Percentiles rank a stretch among this genome's conserved stretches.
Conservation (phyloP, 2,113 vertebrate species). For the Zosterops lateralis region DNA sequence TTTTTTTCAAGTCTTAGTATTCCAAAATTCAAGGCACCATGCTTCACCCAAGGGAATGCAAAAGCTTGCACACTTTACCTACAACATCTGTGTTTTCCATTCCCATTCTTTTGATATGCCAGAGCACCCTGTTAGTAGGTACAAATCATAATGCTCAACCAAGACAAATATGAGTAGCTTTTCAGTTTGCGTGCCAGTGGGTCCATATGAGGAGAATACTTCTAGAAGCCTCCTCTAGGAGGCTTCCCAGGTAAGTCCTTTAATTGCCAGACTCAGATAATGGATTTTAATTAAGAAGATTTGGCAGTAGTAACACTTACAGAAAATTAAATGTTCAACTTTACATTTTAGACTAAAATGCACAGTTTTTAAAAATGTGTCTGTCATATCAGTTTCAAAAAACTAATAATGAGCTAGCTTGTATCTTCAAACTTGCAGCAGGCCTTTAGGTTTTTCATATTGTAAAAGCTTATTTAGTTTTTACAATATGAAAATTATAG, state of each 20-base stretch:
- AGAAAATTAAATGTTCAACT: conserved; percentile 9
- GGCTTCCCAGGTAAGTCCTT: not conserved
- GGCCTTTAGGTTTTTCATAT: conserved; percentile 55
- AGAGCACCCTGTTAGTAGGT: not conserved
- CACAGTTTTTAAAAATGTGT: conserved; percentile 49
- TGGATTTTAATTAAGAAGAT: not conserved
- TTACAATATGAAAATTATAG: conserved; percentile 79
- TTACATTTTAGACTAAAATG: conserved; percentile 44
- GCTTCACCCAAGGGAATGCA: not conserved
- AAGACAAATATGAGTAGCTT: not conserved
- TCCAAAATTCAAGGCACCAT: not conserved
- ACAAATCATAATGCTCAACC: not conserved
- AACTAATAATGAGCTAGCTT: conserved; percentile 39
- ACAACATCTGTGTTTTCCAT: not conserved
- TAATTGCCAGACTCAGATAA: not conserved
- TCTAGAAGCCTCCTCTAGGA: not conserved
- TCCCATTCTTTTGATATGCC: not conserved
- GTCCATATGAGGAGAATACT: not conserved
- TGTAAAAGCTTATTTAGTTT: conserved; percentile 71
- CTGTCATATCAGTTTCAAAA: conserved; percentile 60
- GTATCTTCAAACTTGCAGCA: conserved; percentile 65
- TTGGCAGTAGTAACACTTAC: not conserved
- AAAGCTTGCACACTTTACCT: not conserved
- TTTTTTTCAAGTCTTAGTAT: not conserved
- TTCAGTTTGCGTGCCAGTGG: not conserved